Base-by-base conservation (phyloP, 2,797 vertebrate genomes). In the Thaleichthys pacificus region DNA sequence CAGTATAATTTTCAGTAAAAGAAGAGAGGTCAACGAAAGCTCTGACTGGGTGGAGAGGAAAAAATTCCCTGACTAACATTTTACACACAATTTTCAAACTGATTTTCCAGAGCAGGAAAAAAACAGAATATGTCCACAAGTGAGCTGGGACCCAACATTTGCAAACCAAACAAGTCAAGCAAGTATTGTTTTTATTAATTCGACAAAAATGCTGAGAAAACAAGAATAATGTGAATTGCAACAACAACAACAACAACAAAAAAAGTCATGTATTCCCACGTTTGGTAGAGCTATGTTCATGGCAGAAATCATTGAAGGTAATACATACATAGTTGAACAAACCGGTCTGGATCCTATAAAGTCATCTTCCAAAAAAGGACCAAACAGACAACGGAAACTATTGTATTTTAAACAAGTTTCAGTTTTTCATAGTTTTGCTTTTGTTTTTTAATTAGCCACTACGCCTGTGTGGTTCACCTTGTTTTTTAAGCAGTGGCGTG, bases 401-500 rank as follows among this genome's bases (percentile, higher is more conserved):
- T 65, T 65, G 51, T 56, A 56, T 77, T 88, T 83, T 82, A 54
- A 79, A 54, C 78, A 71, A 76, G 66, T 79, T 86, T 63, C 71
- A 76, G 62, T 58, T 79, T 54, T 58, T 51, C 56, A 47, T 54
- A 57, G 54, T 49, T 35, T 66, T 70, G 12, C 72, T 92, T 90
- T 89, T 92, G 90, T 93, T 89, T 91, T 92, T 93, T 93, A 94
- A 94, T 95, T 96, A 89, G 94, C 93, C 95, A 97, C 96, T 97
- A 98, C 94, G 94, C 95, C 92, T 97, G 97, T 97, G 97, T 96
- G 96, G 96, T 95, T 99, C 97, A 99, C 97, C 97, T 99, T 97
- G 95, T 98, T 96, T 92, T 47, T 96, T 96, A 98, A 96, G 92
- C 91, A 95, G 97, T 90, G 91, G 77, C 42, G 92, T 92, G 87